These are phyloP conservation scores for Andrena praecox DNA, from an alignment of 2,888 invertebrate genomes.

Conservation along the genomic window DNA sequence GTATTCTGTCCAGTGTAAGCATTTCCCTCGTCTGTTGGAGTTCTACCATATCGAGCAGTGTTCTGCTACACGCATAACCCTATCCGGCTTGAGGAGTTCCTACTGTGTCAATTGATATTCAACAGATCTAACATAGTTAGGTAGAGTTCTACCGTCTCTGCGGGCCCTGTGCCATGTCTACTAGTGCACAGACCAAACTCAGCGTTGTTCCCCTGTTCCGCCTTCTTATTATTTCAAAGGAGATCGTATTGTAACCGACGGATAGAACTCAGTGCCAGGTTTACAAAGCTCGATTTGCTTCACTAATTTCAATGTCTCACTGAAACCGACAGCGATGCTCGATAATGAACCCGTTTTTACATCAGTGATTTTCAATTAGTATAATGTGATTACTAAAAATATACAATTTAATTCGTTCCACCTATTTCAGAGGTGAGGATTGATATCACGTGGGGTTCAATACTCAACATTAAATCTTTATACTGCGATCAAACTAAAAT, in stretches of 20 bases:
- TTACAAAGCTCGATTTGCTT: background rate
- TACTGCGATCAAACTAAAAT: background rate
- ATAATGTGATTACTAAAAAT: background rate
- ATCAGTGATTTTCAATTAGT: no score
- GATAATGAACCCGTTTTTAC: no score
- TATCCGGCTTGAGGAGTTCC: background rate
- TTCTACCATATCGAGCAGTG: background rate
- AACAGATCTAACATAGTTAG: constrained; percentile 9
- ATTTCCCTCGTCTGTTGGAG: background rate
- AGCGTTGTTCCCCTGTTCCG: background rate
- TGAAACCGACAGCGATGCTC: background rate
- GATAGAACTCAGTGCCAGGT: background rate
- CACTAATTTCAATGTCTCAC: background rate
- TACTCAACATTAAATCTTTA: background rate
- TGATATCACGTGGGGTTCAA: background rate
- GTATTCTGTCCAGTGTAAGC: background rate
- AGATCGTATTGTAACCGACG: background rate
- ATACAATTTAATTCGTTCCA: background rate
- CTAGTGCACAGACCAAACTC: background rate
- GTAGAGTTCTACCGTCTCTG: constrained; percentile 6
- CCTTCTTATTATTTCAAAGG: constrained; percentile 3
- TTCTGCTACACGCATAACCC: no score
- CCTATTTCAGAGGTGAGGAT: background rate
- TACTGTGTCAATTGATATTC: constrained; percentile 38
- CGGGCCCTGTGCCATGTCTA: background rate